A percentile compares a stretch with the other conserved stretches of the same genome.
phyloP scores from a whole-genome alignment of 2,113 vertebrate genomes.

The Montifringilla adamsi region DNA sequence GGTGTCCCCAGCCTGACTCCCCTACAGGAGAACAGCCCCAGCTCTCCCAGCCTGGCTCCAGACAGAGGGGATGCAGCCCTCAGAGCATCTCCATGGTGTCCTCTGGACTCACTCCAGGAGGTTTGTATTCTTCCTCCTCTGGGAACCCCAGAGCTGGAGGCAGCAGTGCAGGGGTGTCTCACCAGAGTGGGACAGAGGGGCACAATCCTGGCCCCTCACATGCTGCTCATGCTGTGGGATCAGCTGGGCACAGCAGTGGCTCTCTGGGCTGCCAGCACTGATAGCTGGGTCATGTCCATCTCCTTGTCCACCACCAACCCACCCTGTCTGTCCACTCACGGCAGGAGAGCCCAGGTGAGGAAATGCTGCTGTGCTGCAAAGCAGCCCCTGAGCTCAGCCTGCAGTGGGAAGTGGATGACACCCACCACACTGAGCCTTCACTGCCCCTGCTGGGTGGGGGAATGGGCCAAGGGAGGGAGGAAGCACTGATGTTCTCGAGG shows the following conservation, averaged over 20 bases:
- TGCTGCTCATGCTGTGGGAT: not conserved
- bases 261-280: rapidly evolving
- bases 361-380: not conserved
- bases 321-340: rapidly evolving
- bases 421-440: not conserved
- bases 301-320: not conserved
- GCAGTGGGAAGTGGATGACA: not conserved
- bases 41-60: not conserved
- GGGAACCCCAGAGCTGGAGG: not conserved
- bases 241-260: not conserved
- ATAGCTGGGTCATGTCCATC: not conserved
- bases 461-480: rapidly evolving
- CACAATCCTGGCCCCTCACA: not conserved
- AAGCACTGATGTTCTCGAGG: not conserved
- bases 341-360: not conserved
- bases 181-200: not conserved
- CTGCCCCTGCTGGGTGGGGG: too few species aligned
- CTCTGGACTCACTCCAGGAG: not conserved
- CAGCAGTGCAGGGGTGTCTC: not conserved
- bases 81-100: not conserved
- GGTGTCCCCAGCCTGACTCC: not conserved
- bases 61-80: not conserved
- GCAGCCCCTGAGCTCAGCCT: not conserved
- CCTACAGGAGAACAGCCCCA: not conserved
- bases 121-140: not conserved